phyloP scores from a whole-genome alignment of 2,888 invertebrate genomes.

The Agrotis segetum region DNA sequence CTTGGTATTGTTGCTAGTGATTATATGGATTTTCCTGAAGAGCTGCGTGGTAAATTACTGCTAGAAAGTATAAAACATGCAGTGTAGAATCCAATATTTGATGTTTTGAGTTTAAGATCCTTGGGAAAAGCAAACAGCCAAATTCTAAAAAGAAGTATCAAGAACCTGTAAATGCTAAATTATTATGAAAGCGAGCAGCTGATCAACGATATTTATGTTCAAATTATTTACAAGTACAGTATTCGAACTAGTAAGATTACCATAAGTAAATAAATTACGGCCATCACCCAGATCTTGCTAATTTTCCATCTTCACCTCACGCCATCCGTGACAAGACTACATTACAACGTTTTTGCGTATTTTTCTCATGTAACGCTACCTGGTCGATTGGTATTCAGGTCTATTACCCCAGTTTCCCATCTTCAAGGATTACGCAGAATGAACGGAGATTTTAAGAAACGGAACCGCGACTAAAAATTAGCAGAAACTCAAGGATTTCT shows the following conservation, averaged over 20 bases:
- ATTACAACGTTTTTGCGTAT: slow-evolving; percentile 74
- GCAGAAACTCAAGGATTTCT: slow-evolving; percentile 82
- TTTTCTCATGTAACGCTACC: slow-evolving; percentile 79
- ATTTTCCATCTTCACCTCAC: slow-evolving; percentile 71
- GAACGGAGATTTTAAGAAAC: slow-evolving; percentile 79
- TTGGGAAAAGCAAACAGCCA: no score
- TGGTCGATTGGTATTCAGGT: slow-evolving; percentile 79
- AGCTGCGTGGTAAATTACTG: not conserved
- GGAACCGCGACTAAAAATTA: slow-evolving; percentile 79
- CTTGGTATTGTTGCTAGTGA: slow-evolving; percentile 2
- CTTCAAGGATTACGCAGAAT: slow-evolving; percentile 78
- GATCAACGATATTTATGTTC: not conserved
- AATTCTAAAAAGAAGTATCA: not conserved
- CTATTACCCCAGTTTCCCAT: slow-evolving; percentile 73
- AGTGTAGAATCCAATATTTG: no score
- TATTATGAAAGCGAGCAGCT: not conserved
- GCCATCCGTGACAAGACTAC: slow-evolving; percentile 70
- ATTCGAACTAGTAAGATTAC: not conserved
- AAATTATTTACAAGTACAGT: not conserved
- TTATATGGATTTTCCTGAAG: not conserved
- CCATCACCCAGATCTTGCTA: slow-evolving; percentile 64
- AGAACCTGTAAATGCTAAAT: not conserved
- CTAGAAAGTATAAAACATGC: not conserved
- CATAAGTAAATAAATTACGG: slow-evolving; percentile 42
- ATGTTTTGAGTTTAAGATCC: no score